These are phyloP conservation scores for Rhagoletis zephyria DNA, from an alignment of 1,140 invertebrate species.

Conservation along the genomic window DNA sequence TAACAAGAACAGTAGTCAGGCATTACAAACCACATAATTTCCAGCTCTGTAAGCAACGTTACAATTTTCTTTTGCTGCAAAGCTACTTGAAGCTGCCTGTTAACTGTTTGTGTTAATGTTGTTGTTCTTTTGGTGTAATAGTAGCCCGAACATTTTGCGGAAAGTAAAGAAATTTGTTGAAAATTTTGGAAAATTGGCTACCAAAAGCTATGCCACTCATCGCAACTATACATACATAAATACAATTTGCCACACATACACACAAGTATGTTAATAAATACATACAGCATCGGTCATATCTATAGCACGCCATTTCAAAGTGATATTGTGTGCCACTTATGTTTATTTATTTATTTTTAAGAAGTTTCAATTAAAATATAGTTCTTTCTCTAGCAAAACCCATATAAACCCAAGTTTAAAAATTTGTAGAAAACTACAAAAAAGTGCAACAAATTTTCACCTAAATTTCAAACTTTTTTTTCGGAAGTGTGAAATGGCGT, in stretches of 20 bases:
- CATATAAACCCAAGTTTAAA: no score
- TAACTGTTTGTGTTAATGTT: not conserved
- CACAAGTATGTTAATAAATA: not conserved
- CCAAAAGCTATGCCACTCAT: constrained; percentile 43
- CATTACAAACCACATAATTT: constrained; percentile 28
- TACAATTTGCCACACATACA: not conserved
- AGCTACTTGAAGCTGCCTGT: not conserved
- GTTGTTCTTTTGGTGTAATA: not conserved
- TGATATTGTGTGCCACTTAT: no score
- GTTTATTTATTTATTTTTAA: no score
- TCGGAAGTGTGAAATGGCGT: no score
- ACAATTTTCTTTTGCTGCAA: constrained; percentile 27
- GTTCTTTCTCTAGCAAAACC: no score
- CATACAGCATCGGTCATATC: not conserved
- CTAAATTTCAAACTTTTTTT: no score
- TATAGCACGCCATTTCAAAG: no score
- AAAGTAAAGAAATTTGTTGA: constrained; percentile 46
- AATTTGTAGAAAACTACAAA: no score
- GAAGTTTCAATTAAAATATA: no score
- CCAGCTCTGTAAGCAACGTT: constrained; percentile 47
- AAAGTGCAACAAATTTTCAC: no score
- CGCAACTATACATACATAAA: not conserved
- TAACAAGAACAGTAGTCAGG: not conserved
- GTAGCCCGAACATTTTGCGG: constrained; percentile 14
- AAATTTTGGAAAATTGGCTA: constrained; percentile 51